phyloP scores from a whole-genome alignment of 2,113 vertebrate species.

The Scophthalmus maximus region DNA sequence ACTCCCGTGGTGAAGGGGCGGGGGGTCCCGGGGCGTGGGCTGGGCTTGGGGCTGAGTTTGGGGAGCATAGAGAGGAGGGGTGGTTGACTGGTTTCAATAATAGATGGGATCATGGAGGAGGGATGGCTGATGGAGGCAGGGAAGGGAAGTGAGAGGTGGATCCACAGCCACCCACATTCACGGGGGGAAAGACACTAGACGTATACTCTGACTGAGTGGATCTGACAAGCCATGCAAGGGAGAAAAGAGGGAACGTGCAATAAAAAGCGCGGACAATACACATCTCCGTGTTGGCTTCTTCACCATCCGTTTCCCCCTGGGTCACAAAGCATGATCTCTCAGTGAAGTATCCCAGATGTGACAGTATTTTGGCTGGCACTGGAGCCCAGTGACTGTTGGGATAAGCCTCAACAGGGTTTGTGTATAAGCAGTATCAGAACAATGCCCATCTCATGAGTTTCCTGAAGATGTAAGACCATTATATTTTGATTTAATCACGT shows the following conservation, averaged over 20 bases:
- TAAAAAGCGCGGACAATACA: slow-evolving; percentile 28
- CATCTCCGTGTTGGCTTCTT: slow-evolving; percentile 46
- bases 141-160: slow-evolving; percentile 38
- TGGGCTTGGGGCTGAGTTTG: slow-evolving; percentile 46
- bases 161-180: slow-evolving; percentile 40
- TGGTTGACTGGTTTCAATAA: slow-evolving; percentile 82
- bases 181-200: slow-evolving; percentile 30
- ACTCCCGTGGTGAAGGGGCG: slow-evolving; percentile 74
- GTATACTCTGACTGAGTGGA: slow-evolving; percentile 30
- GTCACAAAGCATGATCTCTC: slow-evolving; percentile 69
- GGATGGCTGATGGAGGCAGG: slow-evolving; percentile 70
- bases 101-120: slow-evolving; percentile 79
- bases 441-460: slow-evolving; percentile 28
- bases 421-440: slow-evolving; percentile 54
- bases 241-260: slow-evolving; percentile 12
- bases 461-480: slow-evolving; percentile 29
- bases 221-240: slow-evolving; percentile 53
- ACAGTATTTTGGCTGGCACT: slow-evolving; percentile 63
- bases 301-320: slow-evolving; percentile 50
- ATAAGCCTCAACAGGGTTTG: slow-evolving; percentile 66
- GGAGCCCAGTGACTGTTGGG: slow-evolving; percentile 51
- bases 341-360: slow-evolving; percentile 60
- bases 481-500: background rate
- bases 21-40: slow-evolving; percentile 54
- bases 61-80: slow-evolving; percentile 46